Evolutionary conservation across 2,797 vertebrate genomes (phyloP).

Genomic region (Capromys pilorides): DNA sequence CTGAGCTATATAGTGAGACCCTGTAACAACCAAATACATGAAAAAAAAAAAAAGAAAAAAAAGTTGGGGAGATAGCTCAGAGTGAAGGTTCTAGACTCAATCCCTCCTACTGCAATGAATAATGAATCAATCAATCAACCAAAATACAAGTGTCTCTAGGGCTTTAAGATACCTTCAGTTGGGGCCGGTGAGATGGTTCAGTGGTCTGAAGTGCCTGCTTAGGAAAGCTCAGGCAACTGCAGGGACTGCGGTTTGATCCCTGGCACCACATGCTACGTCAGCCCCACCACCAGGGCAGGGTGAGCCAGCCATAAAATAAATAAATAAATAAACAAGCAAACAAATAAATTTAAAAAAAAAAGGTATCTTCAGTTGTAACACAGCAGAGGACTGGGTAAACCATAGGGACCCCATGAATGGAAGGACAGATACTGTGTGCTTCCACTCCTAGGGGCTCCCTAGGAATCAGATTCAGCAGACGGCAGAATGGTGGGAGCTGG

Average conservation of each 20-base stretch:
- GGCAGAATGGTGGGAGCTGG: not conserved
- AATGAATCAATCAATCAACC: not conserved
- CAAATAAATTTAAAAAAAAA: too few relatives aligned
- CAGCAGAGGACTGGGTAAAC: not conserved
- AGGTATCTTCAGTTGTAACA: not conserved
- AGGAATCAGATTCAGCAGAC: not conserved
- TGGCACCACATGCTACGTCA: too few relatives aligned
- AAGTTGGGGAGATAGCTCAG: not conserved
- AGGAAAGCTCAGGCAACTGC: too few relatives aligned
- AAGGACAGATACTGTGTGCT: not conserved
- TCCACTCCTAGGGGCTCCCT: not conserved
- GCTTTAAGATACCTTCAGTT: not conserved
- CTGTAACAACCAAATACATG: too few relatives aligned
- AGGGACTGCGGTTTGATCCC: too few relatives aligned
- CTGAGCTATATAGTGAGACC: too few relatives aligned
- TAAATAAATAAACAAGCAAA: too few relatives aligned
- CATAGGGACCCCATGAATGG: not conserved
- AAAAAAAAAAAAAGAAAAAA: not conserved
- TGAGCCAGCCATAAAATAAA: too few relatives aligned
- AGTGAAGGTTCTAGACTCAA: not conserved
- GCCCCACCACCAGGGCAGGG: too few relatives aligned
- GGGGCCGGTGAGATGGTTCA: too few relatives aligned
- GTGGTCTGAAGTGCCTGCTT: too few relatives aligned
- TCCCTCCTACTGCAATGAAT: not conserved
- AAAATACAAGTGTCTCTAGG: not conserved